Evolutionary conservation across 1,140 invertebrate genomes (phyloP).

Genomic region (Drosophila parvula): DNA sequence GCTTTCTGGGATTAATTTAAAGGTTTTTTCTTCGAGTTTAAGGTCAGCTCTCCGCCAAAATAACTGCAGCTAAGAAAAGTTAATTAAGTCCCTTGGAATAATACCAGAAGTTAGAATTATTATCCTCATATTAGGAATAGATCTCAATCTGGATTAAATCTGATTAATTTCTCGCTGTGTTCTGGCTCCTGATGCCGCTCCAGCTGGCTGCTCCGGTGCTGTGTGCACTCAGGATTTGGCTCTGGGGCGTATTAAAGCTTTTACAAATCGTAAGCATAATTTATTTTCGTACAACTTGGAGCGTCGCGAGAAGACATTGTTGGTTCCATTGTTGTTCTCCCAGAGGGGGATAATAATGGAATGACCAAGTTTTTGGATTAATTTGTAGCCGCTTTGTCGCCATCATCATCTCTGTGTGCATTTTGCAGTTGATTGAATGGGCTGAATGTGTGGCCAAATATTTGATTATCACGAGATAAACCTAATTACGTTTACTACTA

Average conservation of each 20-base stretch:
- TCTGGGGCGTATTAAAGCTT: conserved; percentile 79
- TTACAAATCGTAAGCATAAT: conserved; percentile 80
- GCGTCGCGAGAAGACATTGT: conserved; percentile 38
- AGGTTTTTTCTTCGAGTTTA: neutral
- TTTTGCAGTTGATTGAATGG: conserved; percentile 49
- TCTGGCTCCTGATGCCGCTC: conserved; percentile 21
- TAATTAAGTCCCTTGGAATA: neutral
- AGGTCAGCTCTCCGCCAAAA: no score
- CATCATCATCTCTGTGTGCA: conserved; percentile 23
- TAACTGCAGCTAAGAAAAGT: no score
- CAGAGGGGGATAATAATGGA: conserved; percentile 30
- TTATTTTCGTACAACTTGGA: conserved; percentile 74
- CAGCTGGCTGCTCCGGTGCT: conserved; percentile 45
- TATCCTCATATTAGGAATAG: neutral
- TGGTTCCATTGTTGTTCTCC: conserved; percentile 17
- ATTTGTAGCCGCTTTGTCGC: conserved; percentile 56
- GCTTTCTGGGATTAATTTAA: neutral
- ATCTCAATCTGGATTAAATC: no score
- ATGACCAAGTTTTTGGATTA: conserved; percentile 55
- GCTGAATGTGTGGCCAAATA: conserved; percentile 25
- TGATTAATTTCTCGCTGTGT: conserved; percentile 7
- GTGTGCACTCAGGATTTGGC: conserved; percentile 78
- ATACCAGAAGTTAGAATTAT: no score
- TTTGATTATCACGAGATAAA: conserved; percentile 29
- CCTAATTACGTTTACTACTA: conserved; percentile 32